Conservation (phyloP, 2,888 invertebrate genomes). For the Agrochola litura region DNA sequence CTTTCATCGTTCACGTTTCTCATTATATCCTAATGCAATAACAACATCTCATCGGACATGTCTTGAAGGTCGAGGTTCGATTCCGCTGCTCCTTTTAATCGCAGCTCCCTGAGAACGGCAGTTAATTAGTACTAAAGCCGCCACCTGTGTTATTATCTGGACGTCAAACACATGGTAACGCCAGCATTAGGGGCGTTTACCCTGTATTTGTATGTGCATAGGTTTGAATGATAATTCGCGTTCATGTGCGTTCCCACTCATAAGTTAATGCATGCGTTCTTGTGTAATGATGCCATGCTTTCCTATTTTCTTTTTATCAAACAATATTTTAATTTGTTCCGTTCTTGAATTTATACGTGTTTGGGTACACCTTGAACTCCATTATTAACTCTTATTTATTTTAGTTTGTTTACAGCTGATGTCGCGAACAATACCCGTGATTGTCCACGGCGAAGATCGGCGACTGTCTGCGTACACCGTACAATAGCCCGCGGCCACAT, state of each 20-base stretch:
- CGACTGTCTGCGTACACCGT: slow-evolving; percentile 60
- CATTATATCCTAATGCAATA: slow-evolving; percentile 68
- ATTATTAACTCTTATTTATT: slow-evolving; percentile 35
- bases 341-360: slow-evolving; percentile 14
- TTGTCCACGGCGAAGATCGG: slow-evolving; percentile 63
- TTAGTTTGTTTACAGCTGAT: slow-evolving; percentile 52
- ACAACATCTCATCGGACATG: slow-evolving; percentile 66
- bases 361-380: slow-evolving; percentile 19
- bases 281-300: slow-evolving; percentile 61
- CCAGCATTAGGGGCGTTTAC: slow-evolving; percentile 79
- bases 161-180: slow-evolving; percentile 77
- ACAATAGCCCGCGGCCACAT: slow-evolving; percentile 78
- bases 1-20: slow-evolving; percentile 59
- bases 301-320: slow-evolving; percentile 56
- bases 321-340: slow-evolving; percentile 36
- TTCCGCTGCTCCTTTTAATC: slow-evolving; percentile 81
- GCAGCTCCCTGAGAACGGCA: slow-evolving; percentile 78
- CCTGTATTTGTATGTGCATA: slow-evolving; percentile 78
- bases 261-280: slow-evolving; percentile 65
- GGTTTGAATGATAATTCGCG: slow-evolving; percentile 77
- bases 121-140: slow-evolving; percentile 77
- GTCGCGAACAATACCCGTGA: slow-evolving; percentile 56
- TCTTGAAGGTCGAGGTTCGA: slow-evolving; percentile 71
- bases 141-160: slow-evolving; percentile 81
- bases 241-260: slow-evolving; percentile 73